Evolutionary conservation across 2,888 invertebrate genomes (phyloP).

Genomic region (Dermolepida albohirtum): DNA sequence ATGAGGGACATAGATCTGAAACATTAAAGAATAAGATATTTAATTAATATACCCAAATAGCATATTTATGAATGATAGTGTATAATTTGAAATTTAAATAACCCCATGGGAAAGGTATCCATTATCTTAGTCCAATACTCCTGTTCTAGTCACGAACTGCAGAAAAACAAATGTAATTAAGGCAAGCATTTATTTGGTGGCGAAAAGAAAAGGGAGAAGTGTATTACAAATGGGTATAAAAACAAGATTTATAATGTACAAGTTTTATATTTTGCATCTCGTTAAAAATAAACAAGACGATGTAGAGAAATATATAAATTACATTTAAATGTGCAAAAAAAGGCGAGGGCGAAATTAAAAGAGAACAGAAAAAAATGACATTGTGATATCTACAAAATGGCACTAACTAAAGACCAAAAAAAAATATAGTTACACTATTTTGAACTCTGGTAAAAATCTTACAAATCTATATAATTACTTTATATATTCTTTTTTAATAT

Average conservation of each 20-base stretch:
- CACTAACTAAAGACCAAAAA: constrained; percentile 45
- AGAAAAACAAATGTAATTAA: no score
- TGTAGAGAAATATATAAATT: constrained; percentile 37
- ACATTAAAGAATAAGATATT: no score
- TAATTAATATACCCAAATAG: no score
- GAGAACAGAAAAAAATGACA: no score
- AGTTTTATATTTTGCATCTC: constrained; percentile 40
- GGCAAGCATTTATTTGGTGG: no score
- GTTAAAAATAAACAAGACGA: constrained; percentile 39
- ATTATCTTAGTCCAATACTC: no score
- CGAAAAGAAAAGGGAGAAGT: no score
- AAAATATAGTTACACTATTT: constrained; percentile 40
- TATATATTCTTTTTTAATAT: constrained; percentile 27
- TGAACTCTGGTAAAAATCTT: constrained; percentile 49
- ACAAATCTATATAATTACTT: constrained; percentile 43
- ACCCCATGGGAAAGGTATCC: no score
- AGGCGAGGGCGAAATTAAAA: constrained; percentile 16
- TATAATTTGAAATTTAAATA: no score
- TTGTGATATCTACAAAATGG: constrained; percentile 44
- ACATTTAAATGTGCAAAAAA: constrained; percentile 30
- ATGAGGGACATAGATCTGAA: no score
- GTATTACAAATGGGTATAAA: neutral
- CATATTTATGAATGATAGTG: no score
- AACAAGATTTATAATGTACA: constrained; percentile 37
- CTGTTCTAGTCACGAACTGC: no score